Percentiles rank a stretch among this genome's conserved stretches.
These are phyloP conservation scores for Cricetomys ansorgei DNA, from an alignment of 2,113 vertebrate genomes.

Conservation along the genomic window DNA sequence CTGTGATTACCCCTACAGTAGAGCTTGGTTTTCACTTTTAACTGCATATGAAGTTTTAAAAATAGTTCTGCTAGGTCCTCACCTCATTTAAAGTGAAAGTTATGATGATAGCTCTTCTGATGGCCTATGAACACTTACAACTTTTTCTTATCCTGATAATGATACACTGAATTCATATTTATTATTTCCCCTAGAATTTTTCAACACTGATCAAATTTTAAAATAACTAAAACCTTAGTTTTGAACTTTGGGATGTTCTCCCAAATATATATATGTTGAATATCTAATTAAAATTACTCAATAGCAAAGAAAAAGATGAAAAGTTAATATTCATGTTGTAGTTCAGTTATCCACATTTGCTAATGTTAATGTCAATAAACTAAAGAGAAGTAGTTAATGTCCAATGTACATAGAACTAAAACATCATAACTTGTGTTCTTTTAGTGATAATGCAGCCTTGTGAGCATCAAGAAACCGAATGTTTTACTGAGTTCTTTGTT, in stretches of 20 bases:
- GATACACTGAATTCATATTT: neutral
- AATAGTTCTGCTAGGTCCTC: neutral
- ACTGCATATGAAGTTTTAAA: neutral
- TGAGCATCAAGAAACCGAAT: constrained; percentile 1
- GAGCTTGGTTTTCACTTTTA: neutral
- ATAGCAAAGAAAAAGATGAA: constrained; percentile 29
- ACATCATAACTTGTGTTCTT: neutral
- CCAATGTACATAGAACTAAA: neutral
- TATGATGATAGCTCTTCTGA: neutral
- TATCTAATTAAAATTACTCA: neutral
- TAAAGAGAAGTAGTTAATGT: constrained; percentile 16
- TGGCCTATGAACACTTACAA: neutral
- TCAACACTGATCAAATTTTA: neutral
- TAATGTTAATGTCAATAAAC: neutral
- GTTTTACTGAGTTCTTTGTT: neutral
- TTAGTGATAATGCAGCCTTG: neutral
- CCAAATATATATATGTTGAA: neutral
- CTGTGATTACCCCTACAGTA: neutral
- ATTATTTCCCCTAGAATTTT: neutral
- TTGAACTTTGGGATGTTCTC: neutral
- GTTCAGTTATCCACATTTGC: constrained; percentile 10
- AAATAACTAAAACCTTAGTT: neutral
- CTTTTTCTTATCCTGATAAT: neutral
- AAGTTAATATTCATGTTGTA: neutral
- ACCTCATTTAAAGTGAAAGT: neutral